These are phyloP conservation scores for Agonopterix arenella DNA, from an alignment of 2,888 invertebrate species.

Conservation along the genomic window DNA sequence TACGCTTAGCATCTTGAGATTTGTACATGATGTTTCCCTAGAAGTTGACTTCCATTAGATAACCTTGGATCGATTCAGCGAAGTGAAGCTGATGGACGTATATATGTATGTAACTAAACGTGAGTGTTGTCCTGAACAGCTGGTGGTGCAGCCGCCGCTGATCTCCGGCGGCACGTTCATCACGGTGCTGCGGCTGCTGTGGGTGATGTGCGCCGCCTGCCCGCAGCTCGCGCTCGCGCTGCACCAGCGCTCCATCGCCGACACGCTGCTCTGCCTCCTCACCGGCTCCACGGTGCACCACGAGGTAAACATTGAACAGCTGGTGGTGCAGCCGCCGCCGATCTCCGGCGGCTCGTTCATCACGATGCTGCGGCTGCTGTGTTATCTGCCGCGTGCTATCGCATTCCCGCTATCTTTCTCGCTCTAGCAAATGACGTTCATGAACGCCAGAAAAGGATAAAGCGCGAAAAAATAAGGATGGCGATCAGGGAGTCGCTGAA, in stretches of 20 bases:
- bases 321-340: no score
- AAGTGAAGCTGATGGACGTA: background rate
- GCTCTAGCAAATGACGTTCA: no score
- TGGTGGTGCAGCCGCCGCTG: constrained; percentile 96
- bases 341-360: constrained; percentile 97
- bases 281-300: constrained; percentile 88
- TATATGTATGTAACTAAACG: background rate
- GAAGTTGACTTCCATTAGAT: no score
- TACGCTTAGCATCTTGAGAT: no score
- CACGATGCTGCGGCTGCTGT: constrained; percentile 96
- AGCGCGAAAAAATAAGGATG: no score
- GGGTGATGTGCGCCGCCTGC: constrained; percentile 96
- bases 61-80: no score
- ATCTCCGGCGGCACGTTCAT: constrained; percentile 97
- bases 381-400: constrained; percentile 95
- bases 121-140: constrained; percentile 46
- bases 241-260: constrained; percentile 96
- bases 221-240: constrained; percentile 95
- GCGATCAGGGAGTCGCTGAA: no score
- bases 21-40: no score
- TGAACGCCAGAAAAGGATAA: no score
- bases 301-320: constrained; percentile 81
- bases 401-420: no score
- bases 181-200: constrained; percentile 96
- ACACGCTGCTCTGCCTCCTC: constrained; percentile 94